Evolutionary conservation across 2,888 invertebrate genomes (phyloP).

Genomic region (Tanypteryx hageni): DNA sequence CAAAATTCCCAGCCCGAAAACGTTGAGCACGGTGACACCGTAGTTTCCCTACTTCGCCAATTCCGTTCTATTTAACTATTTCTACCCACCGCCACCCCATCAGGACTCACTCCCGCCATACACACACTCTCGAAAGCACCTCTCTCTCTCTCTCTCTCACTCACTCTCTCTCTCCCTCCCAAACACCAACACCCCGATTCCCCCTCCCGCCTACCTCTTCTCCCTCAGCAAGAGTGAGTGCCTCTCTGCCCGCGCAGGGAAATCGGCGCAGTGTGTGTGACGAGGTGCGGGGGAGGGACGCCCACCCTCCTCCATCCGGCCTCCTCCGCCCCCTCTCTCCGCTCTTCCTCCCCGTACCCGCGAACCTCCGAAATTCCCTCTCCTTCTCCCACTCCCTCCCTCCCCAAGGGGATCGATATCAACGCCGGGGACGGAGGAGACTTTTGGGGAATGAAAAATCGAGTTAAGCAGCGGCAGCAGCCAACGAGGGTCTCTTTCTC

Average conservation of each 20-base stretch:
- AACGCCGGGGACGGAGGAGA: constrained; percentile 46
- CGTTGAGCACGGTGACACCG: not conserved
- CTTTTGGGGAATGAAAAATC: constrained; percentile 60
- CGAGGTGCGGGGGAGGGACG: not conserved
- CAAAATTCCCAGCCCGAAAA: not conserved
- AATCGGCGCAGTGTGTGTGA: constrained; percentile 41
- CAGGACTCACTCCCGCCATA: not conserved
- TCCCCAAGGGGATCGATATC: constrained; percentile 55
- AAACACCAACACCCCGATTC: not conserved
- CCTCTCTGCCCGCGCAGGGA: constrained; percentile 41
- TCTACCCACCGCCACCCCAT: not conserved
- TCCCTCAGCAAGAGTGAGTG: not conserved
- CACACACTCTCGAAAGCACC: not conserved
- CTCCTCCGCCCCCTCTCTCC: not conserved
- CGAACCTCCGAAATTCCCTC: not conserved
- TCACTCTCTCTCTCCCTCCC: not conserved
- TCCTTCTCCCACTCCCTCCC: not conserved
- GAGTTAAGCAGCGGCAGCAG: constrained; percentile 60
- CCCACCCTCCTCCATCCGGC: not conserved
- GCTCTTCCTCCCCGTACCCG: too few species aligned
- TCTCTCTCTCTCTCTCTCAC: not conserved
- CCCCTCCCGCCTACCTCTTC: not conserved
- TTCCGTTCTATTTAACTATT: not conserved
- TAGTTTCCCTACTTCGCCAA: not conserved
- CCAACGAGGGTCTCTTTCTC: constrained; percentile 32